Evolutionary conservation across 1,140 invertebrate genomes (phyloP).

Genomic region (Zaprionus camerounensis): DNA sequence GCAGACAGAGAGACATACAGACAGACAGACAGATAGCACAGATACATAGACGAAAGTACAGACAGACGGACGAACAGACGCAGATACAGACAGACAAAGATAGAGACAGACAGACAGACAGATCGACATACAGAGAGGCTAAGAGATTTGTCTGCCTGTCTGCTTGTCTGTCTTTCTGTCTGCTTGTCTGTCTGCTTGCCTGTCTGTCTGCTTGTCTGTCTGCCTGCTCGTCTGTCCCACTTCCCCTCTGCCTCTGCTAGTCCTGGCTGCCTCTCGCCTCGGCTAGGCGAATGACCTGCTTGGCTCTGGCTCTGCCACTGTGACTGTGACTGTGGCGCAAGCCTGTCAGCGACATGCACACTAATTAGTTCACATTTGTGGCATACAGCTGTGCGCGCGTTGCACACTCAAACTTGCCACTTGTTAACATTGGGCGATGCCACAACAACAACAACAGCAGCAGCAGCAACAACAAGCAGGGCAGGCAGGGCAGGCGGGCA

Average conservation of each 20-base stretch:
- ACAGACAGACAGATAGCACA: conserved; percentile 1
- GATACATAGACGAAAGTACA: too few relatives aligned
- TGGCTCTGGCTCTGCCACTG: conserved; percentile 47
- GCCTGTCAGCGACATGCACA: conserved; percentile 77
- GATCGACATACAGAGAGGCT: too few relatives aligned
- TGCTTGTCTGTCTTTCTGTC: neutral
- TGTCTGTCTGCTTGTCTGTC: neutral
- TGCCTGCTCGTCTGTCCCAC: neutral
- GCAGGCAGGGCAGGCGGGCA: conserved; percentile 54
- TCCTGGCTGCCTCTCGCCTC: conserved; percentile 2
- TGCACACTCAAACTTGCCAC: conserved; percentile 71
- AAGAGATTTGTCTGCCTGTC: neutral
- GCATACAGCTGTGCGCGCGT: conserved; percentile 45
- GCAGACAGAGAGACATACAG: too few relatives aligned
- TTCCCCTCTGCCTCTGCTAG: neutral
- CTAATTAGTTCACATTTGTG: conserved; percentile 74
- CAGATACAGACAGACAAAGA: too few relatives aligned
- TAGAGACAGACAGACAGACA: too few relatives aligned
- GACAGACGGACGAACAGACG: too few relatives aligned
- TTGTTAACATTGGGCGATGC: conserved; percentile 58
- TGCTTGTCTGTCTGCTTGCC: neutral
- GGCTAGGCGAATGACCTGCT: conserved; percentile 67
- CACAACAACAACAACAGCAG: conserved; percentile 25
- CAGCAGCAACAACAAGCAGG: conserved; percentile 26
- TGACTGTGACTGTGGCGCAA: neutral